Evolutionary conservation across 2,888 invertebrate genomes (phyloP), one percentile per base, ranked within the genome.

Genomic region (Agonopterix heracliana): DNA sequence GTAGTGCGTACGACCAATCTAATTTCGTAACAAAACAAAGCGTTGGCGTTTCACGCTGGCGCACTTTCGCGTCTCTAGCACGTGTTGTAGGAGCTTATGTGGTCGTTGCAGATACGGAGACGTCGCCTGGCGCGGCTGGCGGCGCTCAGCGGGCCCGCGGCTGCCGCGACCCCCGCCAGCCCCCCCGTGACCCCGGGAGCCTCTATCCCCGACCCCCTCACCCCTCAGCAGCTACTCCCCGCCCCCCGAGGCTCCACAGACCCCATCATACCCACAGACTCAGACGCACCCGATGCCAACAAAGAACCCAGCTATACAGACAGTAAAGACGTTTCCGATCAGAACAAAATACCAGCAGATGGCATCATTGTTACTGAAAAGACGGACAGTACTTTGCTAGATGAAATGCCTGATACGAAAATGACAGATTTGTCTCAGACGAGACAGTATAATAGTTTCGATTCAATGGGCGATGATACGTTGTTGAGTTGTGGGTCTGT

Each of bases 121-220:
- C 90, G 94, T 66, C 91, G 95, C 56, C 83, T 95, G 68, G 95
- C 94, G 50, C 91, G 94, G 53, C 85, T 95, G 56, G 92, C 91
- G 45, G 93, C 91, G 45, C 78, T 92, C 50, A 90, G 91, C 56
- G 90, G 88, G 44, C 78, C 84, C 51, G 87, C 84, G 40, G 81
- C 89, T 48, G 80, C 78, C 36, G 82, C 85, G 47, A 80, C 88
- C 41, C 89, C 66, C 71, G 90, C 60, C 74, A 91, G 65, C 67
- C 88, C 68, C 75, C 71, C 90, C 69, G 60, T 90, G 80, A 66
- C 89, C 59, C 74, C 89, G 63, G 74, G 86, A 63, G 73, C 83
- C 59, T 85, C 83, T 46, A 67, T 72, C 62, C 79, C 79, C 38
- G 77, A 78, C 41, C 54, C 69, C 41, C 66, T 61, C 41, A 59